Percentiles rank a stretch among this genome's conserved stretches.
Evolutionary conservation across 2,888 invertebrate species (phyloP).

Genomic region (Nemotelus nigrinus): DNA sequence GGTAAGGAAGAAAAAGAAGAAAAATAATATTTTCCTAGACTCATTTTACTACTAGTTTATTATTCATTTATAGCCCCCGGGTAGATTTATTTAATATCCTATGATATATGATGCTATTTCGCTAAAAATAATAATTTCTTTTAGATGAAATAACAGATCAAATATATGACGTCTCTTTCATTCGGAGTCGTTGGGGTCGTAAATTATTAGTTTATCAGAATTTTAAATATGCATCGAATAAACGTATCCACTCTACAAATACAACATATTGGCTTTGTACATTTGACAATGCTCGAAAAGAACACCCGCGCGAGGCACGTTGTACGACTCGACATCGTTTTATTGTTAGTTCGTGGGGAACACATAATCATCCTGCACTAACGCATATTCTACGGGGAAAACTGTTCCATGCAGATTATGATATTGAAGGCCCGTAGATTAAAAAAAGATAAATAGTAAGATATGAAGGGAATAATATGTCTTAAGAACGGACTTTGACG

Average conservation of each 20-base stretch:
- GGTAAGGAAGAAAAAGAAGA: too few species aligned
- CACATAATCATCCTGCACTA: conserved; percentile 54
- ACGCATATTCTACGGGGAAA: conserved; percentile 48
- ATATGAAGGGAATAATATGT: too few species aligned
- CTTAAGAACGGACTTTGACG: too few species aligned
- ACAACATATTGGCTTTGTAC: conserved; percentile 55
- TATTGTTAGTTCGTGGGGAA: conserved; percentile 53
- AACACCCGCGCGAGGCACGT: conserved; percentile 52
- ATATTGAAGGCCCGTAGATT: conserved; percentile 53
- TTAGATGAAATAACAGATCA: conserved; percentile 35
- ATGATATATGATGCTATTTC: too few species aligned
- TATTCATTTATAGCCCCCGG: too few species aligned
- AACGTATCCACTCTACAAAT: conserved; percentile 53
- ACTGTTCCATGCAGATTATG: conserved; percentile 52
- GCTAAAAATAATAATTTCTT: too few species aligned
- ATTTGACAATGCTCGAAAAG: conserved; percentile 52
- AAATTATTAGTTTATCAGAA: conserved; percentile 53
- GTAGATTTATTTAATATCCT: too few species aligned
- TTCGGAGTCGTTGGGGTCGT: conserved; percentile 55
- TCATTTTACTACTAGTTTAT: too few species aligned
- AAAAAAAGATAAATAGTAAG: background rate
- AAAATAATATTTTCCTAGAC: too few species aligned
- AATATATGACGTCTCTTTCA: conserved; percentile 50
- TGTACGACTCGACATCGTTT: conserved; percentile 53
- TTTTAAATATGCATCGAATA: conserved; percentile 54